Percentiles rank a stretch among this genome's conserved stretches.
Evolutionary conservation across 2,888 invertebrate species (phyloP).

Genomic region (Hirtodrosophila histrioides): DNA sequence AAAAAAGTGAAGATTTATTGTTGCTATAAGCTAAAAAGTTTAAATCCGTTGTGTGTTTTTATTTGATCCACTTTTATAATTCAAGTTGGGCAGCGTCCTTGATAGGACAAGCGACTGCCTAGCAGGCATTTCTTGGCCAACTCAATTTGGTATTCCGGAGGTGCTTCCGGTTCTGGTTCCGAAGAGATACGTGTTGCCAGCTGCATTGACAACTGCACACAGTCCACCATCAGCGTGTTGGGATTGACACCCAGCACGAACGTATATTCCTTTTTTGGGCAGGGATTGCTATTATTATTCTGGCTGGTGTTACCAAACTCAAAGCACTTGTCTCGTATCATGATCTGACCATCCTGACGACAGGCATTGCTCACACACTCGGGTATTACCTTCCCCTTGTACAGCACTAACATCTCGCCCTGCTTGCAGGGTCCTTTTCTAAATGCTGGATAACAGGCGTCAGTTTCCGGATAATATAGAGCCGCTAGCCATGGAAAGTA

Average conservation of each 20-base stretch:
- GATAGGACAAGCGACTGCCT: constrained; percentile 69
- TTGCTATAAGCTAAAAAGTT: constrained; percentile 36
- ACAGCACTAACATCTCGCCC: constrained; percentile 86
- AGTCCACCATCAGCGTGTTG: constrained; percentile 86
- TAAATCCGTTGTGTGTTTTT: constrained; percentile 10
- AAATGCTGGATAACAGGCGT: constrained; percentile 88
- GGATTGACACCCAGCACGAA: constrained; percentile 87
- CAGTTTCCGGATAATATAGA: constrained; percentile 87
- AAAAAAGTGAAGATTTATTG: constrained; percentile 26
- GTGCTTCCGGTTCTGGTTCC: constrained; percentile 14
- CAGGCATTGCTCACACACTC: constrained; percentile 88
- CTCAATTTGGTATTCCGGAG: constrained; percentile 61
- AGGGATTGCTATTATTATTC: constrained; percentile 78
- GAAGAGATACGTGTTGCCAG: constrained; percentile 80
- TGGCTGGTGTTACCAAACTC: constrained; percentile 61
- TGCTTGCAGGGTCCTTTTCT: constrained; percentile 87
- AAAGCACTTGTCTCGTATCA: constrained; percentile 79
- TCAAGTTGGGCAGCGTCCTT: constrained; percentile 68
- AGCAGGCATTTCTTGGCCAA: constrained; percentile 72
- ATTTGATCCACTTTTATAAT: constrained; percentile 7
- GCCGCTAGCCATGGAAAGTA: constrained; percentile 54
- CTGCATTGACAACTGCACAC: constrained; percentile 83
- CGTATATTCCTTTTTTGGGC: constrained; percentile 75
- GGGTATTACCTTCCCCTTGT: constrained; percentile 85
- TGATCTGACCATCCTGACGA: constrained; percentile 85